Conservation (phyloP, 2,888 invertebrate genomes). For the Pyrocoelia pectoralis region DNA sequence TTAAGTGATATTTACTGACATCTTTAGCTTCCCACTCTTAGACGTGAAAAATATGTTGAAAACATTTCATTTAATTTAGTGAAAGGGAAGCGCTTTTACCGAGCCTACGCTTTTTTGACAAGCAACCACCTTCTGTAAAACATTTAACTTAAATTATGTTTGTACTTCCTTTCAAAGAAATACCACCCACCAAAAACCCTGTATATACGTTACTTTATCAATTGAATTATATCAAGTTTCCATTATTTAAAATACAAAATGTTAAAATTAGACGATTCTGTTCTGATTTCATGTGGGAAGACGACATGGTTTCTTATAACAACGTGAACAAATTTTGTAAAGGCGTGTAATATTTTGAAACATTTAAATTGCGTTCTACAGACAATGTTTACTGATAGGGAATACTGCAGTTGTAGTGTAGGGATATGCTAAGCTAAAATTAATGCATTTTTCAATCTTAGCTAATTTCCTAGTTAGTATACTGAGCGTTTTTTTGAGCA, state of each 20-base stretch:
- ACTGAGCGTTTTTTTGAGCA: no score
- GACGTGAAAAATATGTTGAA: conserved; percentile 31
- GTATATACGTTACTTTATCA: background rate
- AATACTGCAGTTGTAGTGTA: no score
- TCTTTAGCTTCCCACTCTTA: conserved; percentile 14
- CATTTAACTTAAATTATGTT: conserved; percentile 19
- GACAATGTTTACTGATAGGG: no score
- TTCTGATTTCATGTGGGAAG: no score
- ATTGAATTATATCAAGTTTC: background rate
- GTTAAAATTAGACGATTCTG: no score
- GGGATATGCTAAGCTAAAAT: no score
- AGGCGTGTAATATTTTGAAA: no score
- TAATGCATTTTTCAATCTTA: no score
- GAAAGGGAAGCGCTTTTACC: conserved; percentile 24
- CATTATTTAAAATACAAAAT: no score
- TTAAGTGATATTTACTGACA: conserved; percentile 21
- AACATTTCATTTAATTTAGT: conserved; percentile 23
- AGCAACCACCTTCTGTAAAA: conserved; percentile 23
- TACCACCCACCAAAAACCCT: background rate
- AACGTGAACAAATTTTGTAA: background rate
- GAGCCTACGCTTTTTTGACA: conserved; percentile 19
- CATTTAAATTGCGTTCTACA: no score
- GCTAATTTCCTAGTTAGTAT: no score
- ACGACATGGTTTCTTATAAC: no score
- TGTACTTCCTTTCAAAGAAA: background rate